Conservation (phyloP, 2,797 vertebrate genomes). For the Periophthalmus magnuspinnatus region DNA sequence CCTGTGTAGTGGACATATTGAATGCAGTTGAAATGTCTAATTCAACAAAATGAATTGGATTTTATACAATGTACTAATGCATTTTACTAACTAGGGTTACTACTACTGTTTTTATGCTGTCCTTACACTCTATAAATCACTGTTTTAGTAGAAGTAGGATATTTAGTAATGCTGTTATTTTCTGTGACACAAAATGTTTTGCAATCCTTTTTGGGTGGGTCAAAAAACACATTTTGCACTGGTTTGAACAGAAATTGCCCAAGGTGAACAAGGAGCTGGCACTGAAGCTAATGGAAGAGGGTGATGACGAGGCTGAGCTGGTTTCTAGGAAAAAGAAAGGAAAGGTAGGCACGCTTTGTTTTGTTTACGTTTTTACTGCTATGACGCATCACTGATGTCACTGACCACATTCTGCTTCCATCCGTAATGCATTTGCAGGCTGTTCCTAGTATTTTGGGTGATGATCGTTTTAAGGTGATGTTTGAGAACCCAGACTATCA, state of each 20-base stretch:
- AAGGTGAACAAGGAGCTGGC: conserved; percentile 96
- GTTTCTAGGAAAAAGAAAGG: conserved; percentile 85
- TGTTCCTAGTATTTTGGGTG: conserved; percentile 86
- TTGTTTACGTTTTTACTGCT: not conserved
- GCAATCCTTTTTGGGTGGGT: conserved; percentile 6
- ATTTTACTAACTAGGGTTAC: no score
- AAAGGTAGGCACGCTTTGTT: conserved; percentile 77
- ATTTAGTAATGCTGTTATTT: not conserved
- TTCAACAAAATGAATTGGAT: no score
- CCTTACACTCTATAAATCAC: not conserved
- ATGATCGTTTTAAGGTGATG: conserved; percentile 97
- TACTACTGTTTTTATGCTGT: no score
- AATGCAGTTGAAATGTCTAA: no score
- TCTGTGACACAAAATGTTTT: not conserved
- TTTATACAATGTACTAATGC: no score
- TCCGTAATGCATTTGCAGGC: conserved; percentile 67
- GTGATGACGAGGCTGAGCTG: conserved; percentile 78
- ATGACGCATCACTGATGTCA: not conserved
- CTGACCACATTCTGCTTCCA: not conserved
- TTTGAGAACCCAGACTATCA: conserved; percentile 98
- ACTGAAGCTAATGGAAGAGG: conserved; percentile 93
- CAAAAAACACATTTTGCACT: not conserved
- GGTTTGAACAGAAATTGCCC: conserved; percentile 84
- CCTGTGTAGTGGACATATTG: no score
- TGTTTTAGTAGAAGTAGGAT: not conserved